A percentile compares a stretch with the other conserved stretches of the same genome.
These are phyloP conservation scores for Paramuricea clavata DNA, from an alignment of 92 coral and sea anemone genomes.

Conservation along the genomic window DNA sequence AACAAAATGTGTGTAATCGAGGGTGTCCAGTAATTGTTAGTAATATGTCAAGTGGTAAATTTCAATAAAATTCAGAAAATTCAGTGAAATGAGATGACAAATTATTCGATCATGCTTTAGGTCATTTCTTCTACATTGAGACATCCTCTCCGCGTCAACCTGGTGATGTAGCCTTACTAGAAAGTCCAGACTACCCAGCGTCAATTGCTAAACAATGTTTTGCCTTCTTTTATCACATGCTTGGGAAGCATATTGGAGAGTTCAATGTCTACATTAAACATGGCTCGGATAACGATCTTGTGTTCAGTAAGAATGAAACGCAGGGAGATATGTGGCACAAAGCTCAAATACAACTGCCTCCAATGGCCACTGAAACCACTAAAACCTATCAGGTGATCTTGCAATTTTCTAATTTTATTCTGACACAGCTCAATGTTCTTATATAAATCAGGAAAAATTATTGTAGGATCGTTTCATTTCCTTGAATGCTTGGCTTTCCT, in stretches of 20 bases:
- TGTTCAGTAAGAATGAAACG: slow-evolving; percentile 61
- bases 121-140: slow-evolving; percentile 89
- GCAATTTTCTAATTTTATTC: no score
- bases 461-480: no score
- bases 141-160: slow-evolving; percentile 72
- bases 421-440: no score
- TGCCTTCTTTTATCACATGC: slow-evolving; percentile 91
- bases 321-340: slow-evolving; percentile 81
- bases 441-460: no score
- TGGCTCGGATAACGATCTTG: background rate
- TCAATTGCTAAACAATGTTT: slow-evolving; percentile 69
- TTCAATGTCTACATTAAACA: slow-evolving; percentile 29
- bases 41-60: no score
- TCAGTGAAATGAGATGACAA: background rate
- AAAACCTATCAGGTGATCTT: slow-evolving; percentile 21
- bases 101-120: slow-evolving; percentile 8
- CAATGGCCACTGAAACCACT: background rate
- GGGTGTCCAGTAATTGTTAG: no score
- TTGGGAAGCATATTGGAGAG: slow-evolving; percentile 71
- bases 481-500: no score
- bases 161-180: slow-evolving; percentile 76
- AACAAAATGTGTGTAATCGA: no score
- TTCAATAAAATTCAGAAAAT: no score
- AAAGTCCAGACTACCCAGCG: slow-evolving; percentile 72
- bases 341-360: slow-evolving; percentile 72